A percentile compares a stretch with the other conserved stretches of the same genome.
phyloP scores from a whole-genome alignment of 2,113 vertebrate species.

The Chamaea fasciata region DNA sequence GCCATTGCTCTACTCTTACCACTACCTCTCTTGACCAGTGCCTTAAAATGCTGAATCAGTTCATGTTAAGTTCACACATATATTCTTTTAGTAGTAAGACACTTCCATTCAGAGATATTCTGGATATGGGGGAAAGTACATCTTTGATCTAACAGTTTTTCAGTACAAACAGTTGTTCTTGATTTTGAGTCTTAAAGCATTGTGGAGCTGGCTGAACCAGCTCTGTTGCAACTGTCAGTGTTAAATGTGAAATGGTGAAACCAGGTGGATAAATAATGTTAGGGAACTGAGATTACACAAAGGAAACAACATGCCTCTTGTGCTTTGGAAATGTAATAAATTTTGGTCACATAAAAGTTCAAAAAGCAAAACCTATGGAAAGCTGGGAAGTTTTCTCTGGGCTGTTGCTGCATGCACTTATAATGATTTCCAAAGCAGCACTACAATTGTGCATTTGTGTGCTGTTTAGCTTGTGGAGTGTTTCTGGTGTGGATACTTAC shows the following conservation, averaged over 20 bases:
- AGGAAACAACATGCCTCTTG: not conserved
- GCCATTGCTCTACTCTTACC: not conserved
- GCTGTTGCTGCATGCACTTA: not conserved
- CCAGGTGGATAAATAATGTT: not conserved
- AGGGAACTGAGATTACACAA: not conserved
- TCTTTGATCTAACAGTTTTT: not conserved
- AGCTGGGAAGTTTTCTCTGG: not conserved
- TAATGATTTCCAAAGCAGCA: not conserved
- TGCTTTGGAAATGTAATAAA: not conserved
- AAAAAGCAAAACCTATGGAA: not conserved
- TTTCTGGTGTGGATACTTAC: constrained; percentile 68
- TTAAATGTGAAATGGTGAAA: not conserved
- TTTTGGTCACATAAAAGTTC: not conserved
- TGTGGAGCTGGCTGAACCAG: not conserved
- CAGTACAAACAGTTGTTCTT: not conserved
- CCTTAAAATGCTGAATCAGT: not conserved
- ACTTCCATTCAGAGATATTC: not conserved
- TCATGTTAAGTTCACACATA: not conserved
- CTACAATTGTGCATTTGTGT: not conserved
- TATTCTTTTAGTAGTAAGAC: not conserved
- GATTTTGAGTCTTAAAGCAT: not conserved
- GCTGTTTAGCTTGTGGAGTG: not conserved
- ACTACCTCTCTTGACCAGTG: not conserved
- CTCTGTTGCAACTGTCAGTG: not conserved
- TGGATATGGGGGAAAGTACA: not conserved